Evolutionary conservation across 2,797 vertebrate genomes (phyloP), one percentile per base, ranked within the genome.

Genomic region (Taenioides sp.): DNA sequence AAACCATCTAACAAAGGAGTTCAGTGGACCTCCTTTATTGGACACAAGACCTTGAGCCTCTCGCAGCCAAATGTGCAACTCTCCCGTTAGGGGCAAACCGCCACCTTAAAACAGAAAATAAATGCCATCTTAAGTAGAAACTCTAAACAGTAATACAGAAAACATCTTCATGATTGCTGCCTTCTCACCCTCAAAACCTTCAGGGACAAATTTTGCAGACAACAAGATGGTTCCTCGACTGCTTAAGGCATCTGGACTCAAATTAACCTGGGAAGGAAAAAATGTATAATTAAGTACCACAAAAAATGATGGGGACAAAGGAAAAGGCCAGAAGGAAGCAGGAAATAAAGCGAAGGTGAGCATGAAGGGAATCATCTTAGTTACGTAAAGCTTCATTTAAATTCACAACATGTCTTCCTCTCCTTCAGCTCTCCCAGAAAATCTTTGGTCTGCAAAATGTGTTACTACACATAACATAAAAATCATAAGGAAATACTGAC

Each of bases 31-130:
- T 1, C 96, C 92, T 81, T 94, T 96, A 72, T 91, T 89, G 0
- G 96, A 94, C 58, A 97, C 71, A 37, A 99, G 94, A 83, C 94
- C 92, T 67, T 95, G 95, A 22, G 96, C 96, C 23, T 97, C 95
- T 80, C 96, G 96, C 66, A 98, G 92, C 97, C 97, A 99, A 87
- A 99, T 96, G 88, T 99, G 96, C 72, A 99, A 91, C 86, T 99
- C 98, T 7, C 97, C 97, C 0, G 96, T 96, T 50, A 92, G 89
- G 9, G 96, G 97, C 70, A 93, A 84, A 47, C 95, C 96, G 0
- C 65, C 77, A 3, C 94, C 98, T 99, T 85, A 11, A 75, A 11
- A 54, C 69, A 88, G 55, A 79, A 73, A 75, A 76, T 70, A 73
- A 47, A 47, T 16, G 12, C 4, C 1, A 17, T 25, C 25, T 43